phyloP scores from a whole-genome alignment of 2,797 vertebrate species.

The Hyperoplus lanceolatus region DNA sequence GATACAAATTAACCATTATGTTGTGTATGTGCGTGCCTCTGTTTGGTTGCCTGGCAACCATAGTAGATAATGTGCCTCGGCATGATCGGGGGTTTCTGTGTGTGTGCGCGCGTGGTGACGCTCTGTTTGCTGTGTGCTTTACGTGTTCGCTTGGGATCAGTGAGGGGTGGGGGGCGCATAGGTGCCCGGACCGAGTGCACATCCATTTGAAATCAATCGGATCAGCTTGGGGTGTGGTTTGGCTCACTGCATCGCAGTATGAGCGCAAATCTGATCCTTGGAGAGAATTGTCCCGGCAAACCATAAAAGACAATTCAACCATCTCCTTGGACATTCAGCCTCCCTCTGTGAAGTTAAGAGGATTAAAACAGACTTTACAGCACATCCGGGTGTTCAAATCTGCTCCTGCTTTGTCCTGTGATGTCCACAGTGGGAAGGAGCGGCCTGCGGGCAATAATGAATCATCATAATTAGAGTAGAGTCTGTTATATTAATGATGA shows the following conservation, averaged over 20 bases:
- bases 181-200: neutral
- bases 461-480: conserved; percentile 22
- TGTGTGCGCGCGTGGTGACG: conserved; percentile 13
- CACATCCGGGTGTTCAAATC: conserved; percentile 41
- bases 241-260: conserved; percentile 14
- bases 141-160: conserved; percentile 21
- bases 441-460: conserved; percentile 5
- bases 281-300: conserved; percentile 17
- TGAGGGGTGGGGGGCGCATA: neutral
- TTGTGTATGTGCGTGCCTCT: conserved; percentile 53
- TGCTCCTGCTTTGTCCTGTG: conserved; percentile 19
- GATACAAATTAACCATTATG: conserved; percentile 73
- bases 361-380: conserved; percentile 48
- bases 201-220: conserved; percentile 33
- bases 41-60: conserved; percentile 75
- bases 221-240: conserved; percentile 21
- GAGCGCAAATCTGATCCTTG: conserved; percentile 8
- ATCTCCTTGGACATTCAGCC: conserved; percentile 23
- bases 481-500: conserved; percentile 3
- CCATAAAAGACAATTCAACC: conserved; percentile 18
- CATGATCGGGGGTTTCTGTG: conserved; percentile 54
- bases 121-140: conserved; percentile 47
- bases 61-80: conserved; percentile 61
- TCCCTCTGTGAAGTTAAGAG: conserved; percentile 45
- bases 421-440: conserved; percentile 12